Base-by-base conservation (phyloP, 1,140 invertebrate genomes). In the Zaprionus nigranus region DNA sequence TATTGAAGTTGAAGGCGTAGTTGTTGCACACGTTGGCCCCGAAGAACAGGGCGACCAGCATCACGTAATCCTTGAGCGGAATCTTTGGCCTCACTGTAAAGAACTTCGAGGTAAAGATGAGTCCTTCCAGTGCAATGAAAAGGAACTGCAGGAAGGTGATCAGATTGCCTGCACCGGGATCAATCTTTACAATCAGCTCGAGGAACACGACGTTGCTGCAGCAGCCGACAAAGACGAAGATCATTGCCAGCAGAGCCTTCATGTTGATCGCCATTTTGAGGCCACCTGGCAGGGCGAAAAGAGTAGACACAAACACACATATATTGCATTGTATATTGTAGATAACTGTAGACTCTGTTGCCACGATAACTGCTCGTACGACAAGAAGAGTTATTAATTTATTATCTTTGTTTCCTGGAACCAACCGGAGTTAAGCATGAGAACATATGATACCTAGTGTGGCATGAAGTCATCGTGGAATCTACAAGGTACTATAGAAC, bases 1-100 rank as follows among this genome's bases (percentile, higher is more conserved):
- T 99, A 91, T 99, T 99, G 88, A 98, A 99, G 91, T 97, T 96
- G 82, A 99, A 97, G 0, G 98, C 98, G 94, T 98, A 98, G 93
- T 99, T 99, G 92, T 99, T 99, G 24, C 96, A 96, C 5, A 99
- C 97, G 93, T 97, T 99, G 4, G 96, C 95, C 3, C 98, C 91
- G 93, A 99, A 99, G 93, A 99, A 99, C 92, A 99, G 96, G 5
- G 95, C 91, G 0, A 99, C 98, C 66, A 99, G 94, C 26, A 96
- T 93, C 6, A 97, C 79, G 91, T 99, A 99, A 79, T 97, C 96
- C 82, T 96, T 98, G 71, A 97, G 93, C 9, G 94, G 94, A 79
- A 97, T 96, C 46, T 94, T 94, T 15, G 96, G 94, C 81, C 95
- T 94, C 17, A 96, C 95, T 28, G 95, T 96, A 15, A 98, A 97